Evolutionary conservation across 2,888 invertebrate genomes (phyloP), one percentile per base, ranked within the genome.

Genomic region (Drosophila meridiana): DNA sequence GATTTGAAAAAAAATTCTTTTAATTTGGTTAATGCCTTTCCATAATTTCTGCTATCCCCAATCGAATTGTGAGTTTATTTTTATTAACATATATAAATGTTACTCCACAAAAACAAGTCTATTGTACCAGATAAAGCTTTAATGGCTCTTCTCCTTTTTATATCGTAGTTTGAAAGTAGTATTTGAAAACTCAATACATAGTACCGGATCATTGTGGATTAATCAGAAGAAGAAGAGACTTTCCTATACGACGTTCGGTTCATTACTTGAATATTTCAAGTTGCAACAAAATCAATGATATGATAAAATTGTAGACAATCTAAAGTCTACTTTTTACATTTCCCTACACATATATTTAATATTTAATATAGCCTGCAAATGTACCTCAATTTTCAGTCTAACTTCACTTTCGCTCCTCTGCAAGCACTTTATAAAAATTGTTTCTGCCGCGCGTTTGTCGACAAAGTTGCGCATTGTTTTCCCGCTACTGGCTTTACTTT

Each of bases 371-470:
- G 8, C 9, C 5, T 45, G 26, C 5, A 26, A 45, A 1, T 26
- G 11, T 26, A 20, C 20, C 9, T 11, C 26, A 11, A 26, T 42
- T 36, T 42, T 42, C 4, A n/a, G 47, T 20, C 20, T 0, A 40
- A 48, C 6, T 50, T 43, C 7, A 38, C 13, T 30, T 57, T 68
- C 26, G 50, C n/a, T 52, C 2, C 5, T 2, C 9, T 3, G 20
- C 40, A 47, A 26, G n/a, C 4, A 4, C 45, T 9, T n/a, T 28
- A 14, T 43, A 36, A 32, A 38, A n/a, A 47, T 68, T 68, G 5
- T 0, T 26, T 26, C n/a, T 20, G 28, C 8, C 8, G 13, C 53
- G 36, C 32, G 75, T 58, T 79, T 82, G 72, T 62, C 61, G 43
- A 52, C 59, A 66, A 55, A 57, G 58, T 45, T 63, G 32, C 3